These are phyloP conservation scores for Ethmia dodecea DNA, from an alignment of 2,888 invertebrate genomes.

Conservation along the genomic window DNA sequence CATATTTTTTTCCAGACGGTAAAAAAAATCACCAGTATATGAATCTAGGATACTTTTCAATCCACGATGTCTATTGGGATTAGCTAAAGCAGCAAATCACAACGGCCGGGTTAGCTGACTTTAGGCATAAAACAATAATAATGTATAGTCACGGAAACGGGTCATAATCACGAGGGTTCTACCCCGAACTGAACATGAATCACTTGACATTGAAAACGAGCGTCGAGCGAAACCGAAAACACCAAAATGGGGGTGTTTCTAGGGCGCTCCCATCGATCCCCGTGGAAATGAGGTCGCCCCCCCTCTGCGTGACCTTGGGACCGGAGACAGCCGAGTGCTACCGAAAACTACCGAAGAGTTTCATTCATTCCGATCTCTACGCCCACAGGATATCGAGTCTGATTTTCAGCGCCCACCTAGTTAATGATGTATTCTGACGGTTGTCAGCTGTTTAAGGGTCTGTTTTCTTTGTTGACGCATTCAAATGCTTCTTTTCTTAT, in stretches of 20 bases:
- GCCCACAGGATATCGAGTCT: slow-evolving; percentile 38
- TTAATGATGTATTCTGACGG: background rate
- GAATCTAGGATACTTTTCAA: no score
- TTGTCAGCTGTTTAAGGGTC: no score
- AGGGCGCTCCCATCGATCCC: slow-evolving; percentile 71
- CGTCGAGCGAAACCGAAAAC: slow-evolving; percentile 40
- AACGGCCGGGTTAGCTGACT: slow-evolving; percentile 3
- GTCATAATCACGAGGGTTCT: slow-evolving; percentile 49
- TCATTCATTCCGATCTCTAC: slow-evolving; percentile 56
- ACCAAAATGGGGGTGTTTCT: slow-evolving; percentile 48
- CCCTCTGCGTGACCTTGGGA: slow-evolving; percentile 53
- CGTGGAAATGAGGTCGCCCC: slow-evolving; percentile 62
- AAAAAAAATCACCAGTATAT: no score
- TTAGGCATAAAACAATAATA: slow-evolving; percentile 9
- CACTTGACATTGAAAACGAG: slow-evolving; percentile 73
- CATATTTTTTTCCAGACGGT: no score
- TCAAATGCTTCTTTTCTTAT: no score
- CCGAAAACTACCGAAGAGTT: slow-evolving; percentile 51
- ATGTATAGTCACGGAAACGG: slow-evolving; percentile 48
- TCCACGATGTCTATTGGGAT: no score
- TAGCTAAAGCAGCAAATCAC: slow-evolving; percentile 17
- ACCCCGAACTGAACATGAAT: slow-evolving; percentile 40
- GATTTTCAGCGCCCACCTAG: background rate
- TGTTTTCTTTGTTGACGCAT: no score
- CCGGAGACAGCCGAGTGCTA: slow-evolving; percentile 45